Conservation (phyloP, 2,797 vertebrate genomes). For the Glossophaga mutica region DNA sequence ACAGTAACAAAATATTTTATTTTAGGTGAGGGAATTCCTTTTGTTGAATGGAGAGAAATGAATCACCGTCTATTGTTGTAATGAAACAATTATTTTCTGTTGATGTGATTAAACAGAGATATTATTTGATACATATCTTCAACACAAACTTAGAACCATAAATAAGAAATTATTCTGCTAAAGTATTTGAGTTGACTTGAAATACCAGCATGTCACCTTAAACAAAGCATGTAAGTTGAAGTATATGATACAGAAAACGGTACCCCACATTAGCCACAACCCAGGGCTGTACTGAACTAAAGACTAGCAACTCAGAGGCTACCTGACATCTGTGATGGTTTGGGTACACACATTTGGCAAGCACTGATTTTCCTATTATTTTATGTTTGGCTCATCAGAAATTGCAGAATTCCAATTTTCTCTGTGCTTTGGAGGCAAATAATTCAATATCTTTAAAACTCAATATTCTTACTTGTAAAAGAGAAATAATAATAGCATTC, state of each 20-base stretch:
- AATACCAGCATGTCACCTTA: not conserved
- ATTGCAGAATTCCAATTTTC: not conserved
- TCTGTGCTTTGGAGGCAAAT: not conserved
- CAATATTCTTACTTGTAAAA: not conserved
- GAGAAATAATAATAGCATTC: not conserved
- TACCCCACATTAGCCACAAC: not conserved
- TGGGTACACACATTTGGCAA: not conserved
- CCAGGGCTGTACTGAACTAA: not conserved
- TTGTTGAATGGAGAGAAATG: not conserved
- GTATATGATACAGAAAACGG: not conserved
- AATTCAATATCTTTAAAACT: not conserved
- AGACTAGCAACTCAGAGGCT: not conserved
- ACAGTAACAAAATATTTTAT: not conserved
- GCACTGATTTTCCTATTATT: not conserved
- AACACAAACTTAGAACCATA: not conserved
- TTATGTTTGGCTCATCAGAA: not conserved
- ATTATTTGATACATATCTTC: not conserved
- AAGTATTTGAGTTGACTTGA: not conserved
- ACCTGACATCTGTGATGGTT: not conserved
- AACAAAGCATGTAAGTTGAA: not conserved
- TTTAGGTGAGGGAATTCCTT: not conserved
- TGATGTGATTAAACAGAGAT: not conserved
- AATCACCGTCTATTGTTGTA: fast-evolving
- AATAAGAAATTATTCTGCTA: not conserved
- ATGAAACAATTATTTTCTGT: not conserved